Evolutionary conservation across 2,797 vertebrate genomes (phyloP), one percentile per base, ranked within the genome.

Genomic region (Labroides dimidiatus): DNA sequence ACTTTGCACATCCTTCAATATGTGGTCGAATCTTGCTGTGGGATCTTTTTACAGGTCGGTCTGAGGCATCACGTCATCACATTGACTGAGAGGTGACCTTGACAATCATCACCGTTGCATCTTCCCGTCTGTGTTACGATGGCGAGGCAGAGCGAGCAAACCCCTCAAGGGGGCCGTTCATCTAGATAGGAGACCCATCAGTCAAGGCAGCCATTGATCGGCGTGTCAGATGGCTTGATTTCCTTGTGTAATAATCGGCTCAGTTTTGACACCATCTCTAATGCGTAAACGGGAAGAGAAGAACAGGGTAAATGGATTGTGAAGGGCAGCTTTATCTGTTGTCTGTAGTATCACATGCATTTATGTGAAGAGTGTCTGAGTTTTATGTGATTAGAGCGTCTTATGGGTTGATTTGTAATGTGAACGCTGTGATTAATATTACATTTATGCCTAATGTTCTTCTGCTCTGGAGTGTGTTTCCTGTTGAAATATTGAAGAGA

Each of bases 181-280:
- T 91, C 91, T 76, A 78, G 89, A 91, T 90, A 84, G 81, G 82
- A 89, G 88, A 87, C 65, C 87, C 88, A 93, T 94, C 94, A 87
- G 87, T 94, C 90, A 92, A 72, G 76, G 69, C 60, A 51, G 68
- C 72, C 88, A 93, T 93, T 92, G 93, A 94, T 93, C 87, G 74
- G 36, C 23, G 19, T 72, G 90, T 91, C 86, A 80, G 86, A 84
- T 72, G 81, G 75, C 88, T 92, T 92, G 88, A 93, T 92, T 93
- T 93, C 82, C 87, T 81, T 58, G 82, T 82, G 85, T 90, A 92
- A 91, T 93, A 93, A 93, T 90, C 86, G 69, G 79, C 81, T 90
- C 78, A 59, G 79, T 88, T 89, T 87, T 91, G 89, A 92, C 86
- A 89, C 84, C 81, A 58, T 81, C 71, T 75, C 80, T 84, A 79